Evolutionary conservation across 1,140 invertebrate species (phyloP).

Genomic region (Drosophila teissieri): DNA sequence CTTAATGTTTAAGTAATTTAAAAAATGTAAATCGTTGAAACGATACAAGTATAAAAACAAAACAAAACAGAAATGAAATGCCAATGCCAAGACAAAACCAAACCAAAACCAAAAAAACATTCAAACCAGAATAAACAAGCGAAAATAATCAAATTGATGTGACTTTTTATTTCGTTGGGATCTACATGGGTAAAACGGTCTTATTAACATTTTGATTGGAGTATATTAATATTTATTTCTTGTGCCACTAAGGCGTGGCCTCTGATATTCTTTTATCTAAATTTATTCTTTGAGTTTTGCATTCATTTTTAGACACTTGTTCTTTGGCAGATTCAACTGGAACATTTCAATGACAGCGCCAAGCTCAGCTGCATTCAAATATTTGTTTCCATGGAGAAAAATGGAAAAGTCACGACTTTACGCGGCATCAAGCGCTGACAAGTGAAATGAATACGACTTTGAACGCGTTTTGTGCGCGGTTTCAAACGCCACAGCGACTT

Average conservation of each 20-base stretch:
- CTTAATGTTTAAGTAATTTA: slow-evolving; percentile 53
- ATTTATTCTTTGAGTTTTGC: not conserved
- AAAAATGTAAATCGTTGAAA: slow-evolving; percentile 32
- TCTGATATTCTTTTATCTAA: not conserved
- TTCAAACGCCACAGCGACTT: slow-evolving; percentile 9
- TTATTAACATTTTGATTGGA: not conserved
- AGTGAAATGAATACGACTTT: slow-evolving; percentile 27
- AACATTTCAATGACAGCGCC: slow-evolving; percentile 8
- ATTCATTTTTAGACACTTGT: slow-evolving; percentile 12
- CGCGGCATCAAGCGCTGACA: slow-evolving; percentile 23
- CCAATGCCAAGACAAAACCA: slow-evolving; percentile 53
- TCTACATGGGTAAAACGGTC: not conserved
- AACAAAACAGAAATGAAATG: slow-evolving; percentile 30
- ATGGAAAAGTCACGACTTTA: not conserved
- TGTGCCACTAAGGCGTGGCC: too few species aligned
- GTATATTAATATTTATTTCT: not conserved
- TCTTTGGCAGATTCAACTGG: slow-evolving; percentile 8
- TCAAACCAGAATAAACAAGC: slow-evolving; percentile 51
- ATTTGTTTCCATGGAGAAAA: slow-evolving; percentile 13
- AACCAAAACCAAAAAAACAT: slow-evolving; percentile 44
- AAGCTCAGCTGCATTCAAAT: slow-evolving; percentile 17
- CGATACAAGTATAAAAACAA: slow-evolving; percentile 23
- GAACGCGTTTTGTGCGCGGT: slow-evolving; percentile 34
- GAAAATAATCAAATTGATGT: slow-evolving; percentile 24
- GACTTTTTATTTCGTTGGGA: not conserved